phyloP scores from a whole-genome alignment of 2,113 vertebrate genomes.

The Addax nasomaculatus region DNA sequence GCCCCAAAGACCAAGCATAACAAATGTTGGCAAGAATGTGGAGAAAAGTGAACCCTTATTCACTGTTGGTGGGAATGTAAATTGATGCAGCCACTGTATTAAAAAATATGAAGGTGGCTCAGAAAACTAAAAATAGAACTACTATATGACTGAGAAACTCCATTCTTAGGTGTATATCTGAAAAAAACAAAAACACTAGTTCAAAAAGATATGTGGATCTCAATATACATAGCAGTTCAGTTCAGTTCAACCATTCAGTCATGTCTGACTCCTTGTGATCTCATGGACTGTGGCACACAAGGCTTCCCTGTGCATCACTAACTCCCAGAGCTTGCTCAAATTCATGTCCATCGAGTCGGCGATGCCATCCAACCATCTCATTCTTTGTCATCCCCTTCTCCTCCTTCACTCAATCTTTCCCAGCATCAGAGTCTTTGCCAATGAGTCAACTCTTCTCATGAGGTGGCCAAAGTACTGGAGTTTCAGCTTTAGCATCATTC shows the following conservation, averaged over 20 bases:
- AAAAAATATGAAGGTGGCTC: neutral
- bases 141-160: neutral
- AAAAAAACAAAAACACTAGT: neutral
- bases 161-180: neutral
- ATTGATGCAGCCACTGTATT: neutral
- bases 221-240: neutral
- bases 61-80: neutral
- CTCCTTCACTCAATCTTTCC: neutral
- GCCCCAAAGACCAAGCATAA: neutral
- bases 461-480: neutral
- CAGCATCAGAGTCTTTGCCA: neutral
- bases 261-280: neutral
- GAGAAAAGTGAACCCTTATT: neutral
- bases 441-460: neutral
- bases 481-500: neutral
- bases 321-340: neutral
- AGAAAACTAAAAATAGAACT: neutral
- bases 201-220: neutral
- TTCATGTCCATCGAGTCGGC: rapidly evolving
- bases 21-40: neutral
- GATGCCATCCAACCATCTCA: neutral
- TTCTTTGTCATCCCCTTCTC: neutral
- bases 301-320: neutral
- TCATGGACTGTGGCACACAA: rapidly evolving
- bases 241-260: neutral